Evolutionary conservation across 1,140 invertebrate species (phyloP).

Genomic region (Drosophila seguyi): DNA sequence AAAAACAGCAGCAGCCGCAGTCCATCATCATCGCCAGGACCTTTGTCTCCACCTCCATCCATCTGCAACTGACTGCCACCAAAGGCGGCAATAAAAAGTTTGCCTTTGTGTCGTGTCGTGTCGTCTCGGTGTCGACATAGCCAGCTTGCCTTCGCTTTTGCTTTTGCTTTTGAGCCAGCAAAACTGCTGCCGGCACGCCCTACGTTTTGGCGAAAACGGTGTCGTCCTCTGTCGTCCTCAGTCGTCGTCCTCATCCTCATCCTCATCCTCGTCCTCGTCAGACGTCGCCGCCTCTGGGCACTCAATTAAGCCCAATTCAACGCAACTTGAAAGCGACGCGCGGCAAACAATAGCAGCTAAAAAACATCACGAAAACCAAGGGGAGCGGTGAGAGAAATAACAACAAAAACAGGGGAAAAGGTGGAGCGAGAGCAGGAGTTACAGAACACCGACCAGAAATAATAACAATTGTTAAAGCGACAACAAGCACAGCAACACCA

Average conservation of each 20-base stretch:
- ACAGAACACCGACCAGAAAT: neutral
- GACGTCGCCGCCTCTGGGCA: slow-evolving; percentile 65
- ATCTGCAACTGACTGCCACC: slow-evolving; percentile 32
- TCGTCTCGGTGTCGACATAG: slow-evolving; percentile 37
- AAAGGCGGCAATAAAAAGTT: slow-evolving; percentile 59
- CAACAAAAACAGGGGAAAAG: neutral
- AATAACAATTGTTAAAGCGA: slow-evolving; percentile 4
- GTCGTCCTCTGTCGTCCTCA: slow-evolving; percentile 23
- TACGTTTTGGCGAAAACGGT: slow-evolving; percentile 18
- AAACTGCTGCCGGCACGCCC: slow-evolving; percentile 20
- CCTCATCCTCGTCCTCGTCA: slow-evolving; percentile 4
- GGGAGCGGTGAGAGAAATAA: neutral
- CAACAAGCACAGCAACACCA: neutral
- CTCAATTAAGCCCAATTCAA: slow-evolving; percentile 79
- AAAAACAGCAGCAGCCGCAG: slow-evolving; percentile 13
- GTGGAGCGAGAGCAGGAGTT: neutral
- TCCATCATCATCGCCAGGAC: slow-evolving; percentile 17
- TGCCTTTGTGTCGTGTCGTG: slow-evolving; percentile 45
- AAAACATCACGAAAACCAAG: slow-evolving; percentile 15
- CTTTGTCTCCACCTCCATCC: slow-evolving; percentile 3
- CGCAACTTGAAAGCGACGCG: slow-evolving; percentile 64
- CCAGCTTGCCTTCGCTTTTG: neutral
- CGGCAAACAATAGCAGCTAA: slow-evolving; percentile 16
- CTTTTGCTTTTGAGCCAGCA: slow-evolving; percentile 2
- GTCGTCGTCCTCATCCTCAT: neutral